Conservation (phyloP, 1,140 invertebrate genomes). For the Neuroterus valhalla region DNA sequence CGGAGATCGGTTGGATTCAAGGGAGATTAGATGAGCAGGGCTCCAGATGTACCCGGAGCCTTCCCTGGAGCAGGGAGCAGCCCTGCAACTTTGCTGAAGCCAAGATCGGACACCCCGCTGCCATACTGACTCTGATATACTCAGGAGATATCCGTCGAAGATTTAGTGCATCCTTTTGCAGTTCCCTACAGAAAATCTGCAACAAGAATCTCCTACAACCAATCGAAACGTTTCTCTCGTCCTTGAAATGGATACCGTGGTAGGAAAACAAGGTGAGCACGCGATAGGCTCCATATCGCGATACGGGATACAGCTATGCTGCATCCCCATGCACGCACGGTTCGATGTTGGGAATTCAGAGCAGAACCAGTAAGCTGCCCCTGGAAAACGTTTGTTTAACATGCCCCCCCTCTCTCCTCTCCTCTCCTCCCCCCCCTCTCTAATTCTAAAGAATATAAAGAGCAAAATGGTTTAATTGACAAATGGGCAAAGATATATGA, state of each 20-base stretch:
- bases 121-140: constrained; percentile 67
- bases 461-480: too few relatives aligned
- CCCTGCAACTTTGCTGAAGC: too few relatives aligned
- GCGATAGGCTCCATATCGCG: constrained; percentile 54
- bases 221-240: constrained; percentile 63
- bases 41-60: too few relatives aligned
- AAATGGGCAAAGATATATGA: too few relatives aligned
- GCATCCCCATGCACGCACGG: constrained; percentile 53
- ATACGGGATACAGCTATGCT: constrained; percentile 50
- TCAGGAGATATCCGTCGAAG: constrained; percentile 63
- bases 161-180: constrained; percentile 64
- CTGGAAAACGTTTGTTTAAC: too few relatives aligned
- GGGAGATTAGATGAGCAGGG: too few relatives aligned
- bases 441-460: too few relatives aligned
- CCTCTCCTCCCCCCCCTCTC: too few relatives aligned
- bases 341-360: constrained; percentile 50
- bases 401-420: too few relatives aligned
- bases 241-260: constrained; percentile 63
- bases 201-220: constrained; percentile 64
- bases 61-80: too few relatives aligned
- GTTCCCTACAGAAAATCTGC: constrained; percentile 60
- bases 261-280: constrained; percentile 54
- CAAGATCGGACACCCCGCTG: constrained; percentile 61
- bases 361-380: constrained; percentile 35
- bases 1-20: too few relatives aligned